Evolutionary conservation across 2,113 vertebrate species (phyloP), one percentile per base, ranked within the genome.

Genomic region (Excalfactoria chinensis): DNA sequence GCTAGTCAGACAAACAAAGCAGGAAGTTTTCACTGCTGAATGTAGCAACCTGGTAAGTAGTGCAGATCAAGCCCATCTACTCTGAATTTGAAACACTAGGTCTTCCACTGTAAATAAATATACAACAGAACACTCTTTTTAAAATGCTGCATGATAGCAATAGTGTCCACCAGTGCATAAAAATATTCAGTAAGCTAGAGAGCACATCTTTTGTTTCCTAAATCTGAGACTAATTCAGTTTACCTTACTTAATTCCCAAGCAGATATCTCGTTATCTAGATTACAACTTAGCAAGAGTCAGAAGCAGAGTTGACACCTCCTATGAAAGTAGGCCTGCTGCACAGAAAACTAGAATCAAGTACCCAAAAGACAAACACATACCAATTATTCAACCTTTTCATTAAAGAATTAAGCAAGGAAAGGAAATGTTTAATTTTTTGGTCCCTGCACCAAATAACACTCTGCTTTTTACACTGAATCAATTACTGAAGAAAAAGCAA

Each of bases 61-160:
- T 78, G 51, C 28, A 28, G 51, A n/a, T 46, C 53, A 78, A 64
- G n/a, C 0, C 0, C 2, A 0, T 37, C 70, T 84, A 3, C 4
- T 84, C 43, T 28, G 19, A 81, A 78, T 78, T 89, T 51, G 77
- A 43, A 87, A 15, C 7, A 46, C 19, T 46, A 11, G 1, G 15
- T 70, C 35, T 16, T 77, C 37, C 41, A 4, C 17, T 62, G 6
- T n/a, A 32, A 20, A 59, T 8, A 74, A 18, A 44, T 23, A 34
- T 12, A 21, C 13, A 78, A 35, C 35, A 48, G n/a, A 15, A 16
- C 13, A 28, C 0, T 84, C 10, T 55, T 79, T 60, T 77, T 21
- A 22, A 84, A 84, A 84, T 58, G 2, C 18, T 41, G 26, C 14
- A 28, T 53, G 13, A 23, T 55, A 9, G 14, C 21, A 19, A 34